A percentile compares a stretch with the other conserved stretches of the same genome.
Evolutionary conservation across 2,797 vertebrate genomes (phyloP).

Genomic region (Periparus ater): DNA sequence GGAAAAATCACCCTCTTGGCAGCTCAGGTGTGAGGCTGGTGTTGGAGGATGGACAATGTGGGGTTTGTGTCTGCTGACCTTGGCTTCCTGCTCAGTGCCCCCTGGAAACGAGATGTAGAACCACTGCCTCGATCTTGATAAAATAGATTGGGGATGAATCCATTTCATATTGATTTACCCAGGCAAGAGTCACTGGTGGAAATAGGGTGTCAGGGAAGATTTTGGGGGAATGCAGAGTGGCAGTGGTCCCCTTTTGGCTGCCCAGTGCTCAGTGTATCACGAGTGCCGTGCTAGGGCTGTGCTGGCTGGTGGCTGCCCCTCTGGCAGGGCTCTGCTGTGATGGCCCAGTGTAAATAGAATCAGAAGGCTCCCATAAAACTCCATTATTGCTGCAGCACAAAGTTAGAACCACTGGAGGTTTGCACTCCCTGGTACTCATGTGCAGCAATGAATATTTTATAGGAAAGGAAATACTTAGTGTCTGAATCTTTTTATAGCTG

Average conservation of each 20-base stretch:
- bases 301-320: background rate
- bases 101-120: constrained; percentile 64
- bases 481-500: constrained; percentile 96
- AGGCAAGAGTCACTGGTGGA: background rate
- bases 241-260: rapidly evolving
- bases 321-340: constrained; percentile 21
- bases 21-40: constrained; percentile 3
- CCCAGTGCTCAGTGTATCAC: background rate
- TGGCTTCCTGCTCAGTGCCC: constrained; percentile 10
- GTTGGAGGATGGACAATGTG: background rate
- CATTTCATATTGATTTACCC: constrained; percentile 60
- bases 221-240: background rate
- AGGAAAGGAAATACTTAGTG: constrained; percentile 92
- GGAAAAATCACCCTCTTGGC: background rate
- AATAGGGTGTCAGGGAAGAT: rapidly evolving
- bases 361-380: constrained; percentile 77
- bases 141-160: constrained; percentile 65
- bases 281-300: background rate
- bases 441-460: constrained; percentile 97
- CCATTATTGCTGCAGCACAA: constrained; percentile 78
- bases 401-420: constrained; percentile 95
- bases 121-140: constrained; percentile 58
- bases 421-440: constrained; percentile 88
- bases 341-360: constrained; percentile 71
- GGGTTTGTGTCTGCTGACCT: constrained; percentile 49